Conservation (phyloP, 1,140 invertebrate genomes). For the Plutomurus gul region DNA sequence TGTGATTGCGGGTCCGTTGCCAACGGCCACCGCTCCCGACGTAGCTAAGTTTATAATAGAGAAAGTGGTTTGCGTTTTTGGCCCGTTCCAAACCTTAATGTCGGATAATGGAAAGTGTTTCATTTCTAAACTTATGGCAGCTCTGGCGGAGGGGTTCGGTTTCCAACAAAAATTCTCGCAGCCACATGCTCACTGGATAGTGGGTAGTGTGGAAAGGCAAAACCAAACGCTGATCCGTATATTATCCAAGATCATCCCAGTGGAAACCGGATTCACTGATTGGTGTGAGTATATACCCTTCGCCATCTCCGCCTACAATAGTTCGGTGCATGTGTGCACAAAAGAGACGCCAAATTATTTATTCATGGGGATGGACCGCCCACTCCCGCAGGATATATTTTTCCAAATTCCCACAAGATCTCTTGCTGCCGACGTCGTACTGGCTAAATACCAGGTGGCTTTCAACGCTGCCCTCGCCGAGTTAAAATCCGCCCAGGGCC, state of each 20-base stretch:
- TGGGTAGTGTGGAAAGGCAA: neutral
- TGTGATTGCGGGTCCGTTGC: constrained; percentile 46
- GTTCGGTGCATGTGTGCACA: neutral
- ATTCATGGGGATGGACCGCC: neutral
- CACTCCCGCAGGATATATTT: too few relatives aligned
- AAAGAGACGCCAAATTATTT: neutral
- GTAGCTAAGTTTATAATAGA: constrained; percentile 52
- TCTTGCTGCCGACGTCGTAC: neutral
- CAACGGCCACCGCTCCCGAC: constrained; percentile 53
- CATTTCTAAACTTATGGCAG: neutral
- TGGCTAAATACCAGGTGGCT: neutral
- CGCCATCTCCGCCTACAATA: neutral
- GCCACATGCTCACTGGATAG: neutral
- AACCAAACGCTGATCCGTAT: neutral
- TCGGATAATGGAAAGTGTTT: constrained; percentile 49
- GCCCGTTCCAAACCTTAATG: constrained; percentile 52
- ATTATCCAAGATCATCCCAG: neutral
- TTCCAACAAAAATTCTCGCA: neutral
- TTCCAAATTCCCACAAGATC: too few relatives aligned
- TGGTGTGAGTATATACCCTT: neutral
- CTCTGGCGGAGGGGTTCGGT: neutral
- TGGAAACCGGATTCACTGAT: neutral
- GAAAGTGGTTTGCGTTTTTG: constrained; percentile 50
- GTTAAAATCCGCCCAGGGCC: neutral
- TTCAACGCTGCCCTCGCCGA: neutral